Conservation (phyloP, 2,888 invertebrate species). For the Papilio gigon region DNA sequence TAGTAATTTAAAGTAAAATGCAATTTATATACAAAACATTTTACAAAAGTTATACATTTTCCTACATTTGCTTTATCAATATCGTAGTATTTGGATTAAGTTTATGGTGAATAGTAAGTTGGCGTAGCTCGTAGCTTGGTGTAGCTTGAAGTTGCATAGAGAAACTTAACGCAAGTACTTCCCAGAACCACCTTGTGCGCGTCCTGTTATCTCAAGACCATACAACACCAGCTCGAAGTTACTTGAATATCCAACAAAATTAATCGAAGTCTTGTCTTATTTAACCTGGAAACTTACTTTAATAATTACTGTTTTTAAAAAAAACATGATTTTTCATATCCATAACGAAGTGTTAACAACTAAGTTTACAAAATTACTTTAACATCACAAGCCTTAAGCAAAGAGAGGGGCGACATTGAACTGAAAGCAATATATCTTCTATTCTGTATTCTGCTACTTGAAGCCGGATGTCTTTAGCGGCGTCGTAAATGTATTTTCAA, state of each 20-base stretch:
- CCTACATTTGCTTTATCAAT: background rate
- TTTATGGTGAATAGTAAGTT: background rate
- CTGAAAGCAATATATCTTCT: slow-evolving; percentile 26
- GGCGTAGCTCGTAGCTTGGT: background rate
- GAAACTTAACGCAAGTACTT: background rate
- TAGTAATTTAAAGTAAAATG: too few relatives aligned
- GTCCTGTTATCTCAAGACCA: background rate
- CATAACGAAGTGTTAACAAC: background rate
- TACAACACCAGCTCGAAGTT: background rate
- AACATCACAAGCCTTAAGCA: background rate
- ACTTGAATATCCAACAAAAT: background rate
- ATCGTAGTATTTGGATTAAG: background rate
- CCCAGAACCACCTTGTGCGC: background rate
- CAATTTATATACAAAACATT: too few relatives aligned
- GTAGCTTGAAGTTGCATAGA: background rate
- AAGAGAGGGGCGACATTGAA: slow-evolving; percentile 25
- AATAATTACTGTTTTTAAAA: background rate
- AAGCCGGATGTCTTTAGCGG: slow-evolving; percentile 47
- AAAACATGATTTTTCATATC: background rate
- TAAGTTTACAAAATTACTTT: background rate
- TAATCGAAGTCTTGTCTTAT: background rate
- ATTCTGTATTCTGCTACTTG: slow-evolving; percentile 43
- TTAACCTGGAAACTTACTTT: too few relatives aligned
- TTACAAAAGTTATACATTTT: too few relatives aligned
- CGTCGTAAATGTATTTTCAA: slow-evolving; percentile 43